These are phyloP conservation scores for Melanotaenia trifasciata DNA, from an alignment of 2,797 vertebrate species.

Conservation along the genomic window DNA sequence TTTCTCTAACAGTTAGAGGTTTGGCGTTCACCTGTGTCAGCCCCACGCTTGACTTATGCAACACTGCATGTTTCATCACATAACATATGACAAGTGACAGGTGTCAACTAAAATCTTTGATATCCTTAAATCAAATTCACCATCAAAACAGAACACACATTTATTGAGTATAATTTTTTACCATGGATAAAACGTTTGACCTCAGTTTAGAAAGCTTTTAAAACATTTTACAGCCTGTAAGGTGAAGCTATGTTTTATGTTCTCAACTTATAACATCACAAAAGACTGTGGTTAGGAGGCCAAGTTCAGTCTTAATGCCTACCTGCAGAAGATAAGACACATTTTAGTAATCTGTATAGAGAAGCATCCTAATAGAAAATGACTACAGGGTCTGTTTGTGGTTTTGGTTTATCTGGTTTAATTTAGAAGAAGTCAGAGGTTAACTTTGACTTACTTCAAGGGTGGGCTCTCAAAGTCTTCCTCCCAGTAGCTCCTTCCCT, in stretches of 20 bases:
- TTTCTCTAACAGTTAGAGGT: constrained; percentile 65
- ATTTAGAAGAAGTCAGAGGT: neutral
- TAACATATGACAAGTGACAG: constrained; percentile 67
- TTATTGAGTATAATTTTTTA: neutral
- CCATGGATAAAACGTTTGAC: neutral
- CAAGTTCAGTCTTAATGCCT: neutral
- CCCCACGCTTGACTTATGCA: constrained; percentile 46
- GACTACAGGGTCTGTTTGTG: neutral
- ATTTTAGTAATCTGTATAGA: neutral
- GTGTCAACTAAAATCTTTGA: constrained; percentile 26
- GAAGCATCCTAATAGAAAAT: too few relatives aligned
- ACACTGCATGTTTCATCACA: constrained; percentile 43
- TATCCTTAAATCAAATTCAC: neutral
- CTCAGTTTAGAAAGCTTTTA: neutral
- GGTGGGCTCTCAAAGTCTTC: constrained; percentile 96
- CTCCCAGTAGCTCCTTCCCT: constrained; percentile 94
- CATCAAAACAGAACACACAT: neutral
- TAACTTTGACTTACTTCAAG: constrained; percentile 87
- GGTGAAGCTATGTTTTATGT: neutral
- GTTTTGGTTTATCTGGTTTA: neutral
- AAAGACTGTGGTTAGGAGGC: neutral
- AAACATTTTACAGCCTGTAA: neutral
- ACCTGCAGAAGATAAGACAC: neutral
- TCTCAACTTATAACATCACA: neutral
- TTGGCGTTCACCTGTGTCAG: constrained; percentile 61